phyloP scores from a whole-genome alignment of 2,113 vertebrate species.

The Excalfactoria chinensis region DNA sequence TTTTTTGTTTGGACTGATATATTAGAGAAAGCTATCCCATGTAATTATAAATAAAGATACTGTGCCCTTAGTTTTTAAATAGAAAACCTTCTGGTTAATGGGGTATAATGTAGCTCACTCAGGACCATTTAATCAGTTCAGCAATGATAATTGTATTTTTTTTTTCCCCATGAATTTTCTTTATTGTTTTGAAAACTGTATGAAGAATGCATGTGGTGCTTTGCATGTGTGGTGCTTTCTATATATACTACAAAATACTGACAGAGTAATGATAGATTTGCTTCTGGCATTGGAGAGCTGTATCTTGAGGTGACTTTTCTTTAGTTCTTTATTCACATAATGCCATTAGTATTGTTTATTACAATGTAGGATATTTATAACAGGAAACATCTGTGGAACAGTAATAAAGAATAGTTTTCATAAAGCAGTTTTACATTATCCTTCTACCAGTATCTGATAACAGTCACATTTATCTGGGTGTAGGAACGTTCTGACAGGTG shows the following conservation, averaged over 20 bases:
- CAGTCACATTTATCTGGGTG: constrained; percentile 84
- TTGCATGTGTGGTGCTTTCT: constrained; percentile 49
- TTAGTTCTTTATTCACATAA: constrained; percentile 80
- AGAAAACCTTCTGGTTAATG: neutral
- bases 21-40: neutral
- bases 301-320: constrained; percentile 79
- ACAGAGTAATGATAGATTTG: constrained; percentile 73
- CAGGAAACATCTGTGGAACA: constrained; percentile 85
- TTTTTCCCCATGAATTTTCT: constrained; percentile 64
- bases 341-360: constrained; percentile 82
- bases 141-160: constrained; percentile 16
- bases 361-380: constrained; percentile 82
- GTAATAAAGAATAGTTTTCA: constrained; percentile 80
- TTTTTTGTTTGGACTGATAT: constrained; percentile 5
- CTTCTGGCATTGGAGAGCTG: constrained; percentile 71
- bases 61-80: neutral
- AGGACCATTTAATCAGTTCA: constrained; percentile 9
- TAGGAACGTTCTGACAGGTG: constrained; percentile 88
- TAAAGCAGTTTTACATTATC: constrained; percentile 82
- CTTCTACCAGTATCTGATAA: constrained; percentile 87
- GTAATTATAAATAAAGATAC: neutral
- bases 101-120: neutral
- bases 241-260: constrained; percentile 70
- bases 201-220: constrained; percentile 75
- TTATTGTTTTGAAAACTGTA: constrained; percentile 76